These are phyloP conservation scores for Neoitamus cyanurus DNA, from an alignment of 2,888 invertebrate species.

Conservation along the genomic window DNA sequence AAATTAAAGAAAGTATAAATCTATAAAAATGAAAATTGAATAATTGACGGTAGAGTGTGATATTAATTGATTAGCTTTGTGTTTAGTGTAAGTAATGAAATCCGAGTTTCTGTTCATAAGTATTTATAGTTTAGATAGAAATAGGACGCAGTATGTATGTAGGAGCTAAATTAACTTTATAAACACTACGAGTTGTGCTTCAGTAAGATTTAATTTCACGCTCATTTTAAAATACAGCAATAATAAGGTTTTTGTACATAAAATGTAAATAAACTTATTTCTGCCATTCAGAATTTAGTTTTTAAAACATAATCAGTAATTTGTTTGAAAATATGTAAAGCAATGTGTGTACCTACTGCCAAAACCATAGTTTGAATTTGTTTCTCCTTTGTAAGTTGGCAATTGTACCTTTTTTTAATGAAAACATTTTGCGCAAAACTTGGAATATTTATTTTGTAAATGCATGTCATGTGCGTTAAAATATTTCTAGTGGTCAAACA, in stretches of 20 bases:
- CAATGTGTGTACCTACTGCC: neutral
- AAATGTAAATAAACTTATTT: slow-evolving; percentile 3
- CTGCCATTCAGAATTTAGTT: neutral
- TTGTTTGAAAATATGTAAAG: neutral
- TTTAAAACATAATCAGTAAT: neutral
- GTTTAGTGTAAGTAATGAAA: neutral
- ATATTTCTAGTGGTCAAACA: no score
- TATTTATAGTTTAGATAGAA: neutral
- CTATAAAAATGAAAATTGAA: neutral
- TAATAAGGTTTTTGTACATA: slow-evolving; percentile 7
- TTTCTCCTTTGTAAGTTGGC: no score
- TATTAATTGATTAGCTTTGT: slow-evolving; percentile 52
- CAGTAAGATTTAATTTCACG: neutral
- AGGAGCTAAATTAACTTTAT: neutral
- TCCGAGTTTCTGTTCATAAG: neutral
- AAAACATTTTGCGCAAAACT: no score
- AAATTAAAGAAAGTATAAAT: neutral
- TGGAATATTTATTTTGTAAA: no score
- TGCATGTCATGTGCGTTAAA: no score
- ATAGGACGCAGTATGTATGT: neutral
- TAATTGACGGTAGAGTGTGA: slow-evolving; percentile 54
- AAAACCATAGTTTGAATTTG: neutral
- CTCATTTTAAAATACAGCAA: neutral
- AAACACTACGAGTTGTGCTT: neutral
- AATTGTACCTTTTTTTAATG: no score